Base-by-base conservation (phyloP, 1,140 invertebrate species). In the Gerris buenoi region DNA sequence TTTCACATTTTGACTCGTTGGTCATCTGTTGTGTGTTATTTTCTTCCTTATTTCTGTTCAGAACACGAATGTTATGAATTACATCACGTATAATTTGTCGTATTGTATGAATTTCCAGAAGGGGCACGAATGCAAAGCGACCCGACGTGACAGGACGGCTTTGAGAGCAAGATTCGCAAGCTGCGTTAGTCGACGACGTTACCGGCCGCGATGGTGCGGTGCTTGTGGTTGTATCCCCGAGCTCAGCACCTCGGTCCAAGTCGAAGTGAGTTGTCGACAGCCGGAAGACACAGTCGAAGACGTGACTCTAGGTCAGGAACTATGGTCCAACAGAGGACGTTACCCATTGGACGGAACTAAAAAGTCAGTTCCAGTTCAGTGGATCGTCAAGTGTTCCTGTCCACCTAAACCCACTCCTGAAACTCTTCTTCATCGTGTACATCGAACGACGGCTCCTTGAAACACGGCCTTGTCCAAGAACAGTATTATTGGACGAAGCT, bases 51-150 rank as follows among this genome's bases (percentile, higher is more conserved):
- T n/a, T n/a, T n/a, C n/a, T n/a, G n/a, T n/a, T n/a, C n/a, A n/a
- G n/a, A n/a, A n/a, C n/a, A n/a, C n/a, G n/a, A n/a, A n/a, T n/a
- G n/a, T n/a, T n/a, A n/a, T n/a, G n/a, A n/a, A n/a, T n/a, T n/a
- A n/a, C n/a, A n/a, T n/a, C n/a, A n/a, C n/a, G n/a, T n/a, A n/a
- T n/a, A n/a, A n/a, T n/a, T n/a, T n/a, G n/a, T n/a, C n/a, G n/a
- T n/a, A n/a, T n/a, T n/a, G n/a, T n/a, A n/a, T n/a, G n/a, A n/a
- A n/a, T n/a, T n/a, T n/a, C n/a, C 77, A 86, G 85, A 83, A 81
- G 69, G 80, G 82, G 1, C 83, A 84, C 71, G 80, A 83, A 73
- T 88, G 86, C 74, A 84, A 84, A 63, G 83, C 83, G 13, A 85
- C 85, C 1, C 79, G 83, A 67, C 78, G 82, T n/a, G 72, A 79